Evolutionary conservation across 2,888 invertebrate genomes (phyloP), one percentile per base, ranked within the genome.

Genomic region (Ophonus ardosiacus): DNA sequence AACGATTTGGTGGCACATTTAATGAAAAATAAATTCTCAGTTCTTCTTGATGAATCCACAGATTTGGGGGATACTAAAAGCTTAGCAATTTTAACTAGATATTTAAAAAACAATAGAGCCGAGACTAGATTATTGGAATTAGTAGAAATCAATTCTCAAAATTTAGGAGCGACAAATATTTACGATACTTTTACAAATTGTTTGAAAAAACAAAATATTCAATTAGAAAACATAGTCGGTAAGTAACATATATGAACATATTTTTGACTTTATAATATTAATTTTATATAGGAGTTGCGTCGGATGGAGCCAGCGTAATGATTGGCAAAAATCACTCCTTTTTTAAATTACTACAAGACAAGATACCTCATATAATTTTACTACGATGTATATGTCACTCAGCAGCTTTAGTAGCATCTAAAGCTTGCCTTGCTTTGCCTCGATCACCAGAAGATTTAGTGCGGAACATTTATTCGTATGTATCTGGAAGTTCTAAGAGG

Each of bases 11-110:
- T 83, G 59, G 18, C 38, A 24, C 57, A 78, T 59, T 81, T 85
- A 59, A 38, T 13, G 17, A 17, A 63, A 56, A 85, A 21, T 18
- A 10, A 85, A 61, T 86, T 87, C 86, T 86, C 86, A 6, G 65
- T 87, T 17, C 21, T 87, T 5, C 8, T 84, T 7, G 86, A 86
- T 68, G 86, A 87, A 79, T 74, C 79, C 10, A 86, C 86, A 5
- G 84, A 81, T 80, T 85, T 81, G 13, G 1, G 31, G 57, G 43
- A 86, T 40, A 87, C 86, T 15, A 85, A 86, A 71, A 86, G 63
- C 65, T 74, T 86, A 38, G 87, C 59, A 56, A 86, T 86, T 21
- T 85, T 86, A 51, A 80, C 79, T 7, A 15, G 57, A 31, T 86
- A 79, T 31, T 13, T 51, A 15, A 31, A 81, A 13, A 10, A 17